Evolutionary conservation across 2,797 vertebrate species (phyloP).

Genomic region (Halcyon smyrnensis): DNA sequence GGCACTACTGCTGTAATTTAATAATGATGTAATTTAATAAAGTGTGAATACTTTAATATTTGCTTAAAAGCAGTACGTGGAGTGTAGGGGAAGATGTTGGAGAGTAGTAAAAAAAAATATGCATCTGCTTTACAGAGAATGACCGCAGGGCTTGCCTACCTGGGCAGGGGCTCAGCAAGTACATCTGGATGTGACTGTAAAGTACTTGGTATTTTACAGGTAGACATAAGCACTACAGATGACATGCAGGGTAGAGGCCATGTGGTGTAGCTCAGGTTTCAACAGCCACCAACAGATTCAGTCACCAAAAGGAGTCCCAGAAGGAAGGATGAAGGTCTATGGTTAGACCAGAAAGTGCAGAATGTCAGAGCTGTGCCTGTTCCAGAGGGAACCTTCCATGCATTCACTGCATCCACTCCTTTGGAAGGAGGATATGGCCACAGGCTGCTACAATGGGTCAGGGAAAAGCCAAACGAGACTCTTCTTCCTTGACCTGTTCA

Average conservation of each 20-base stretch:
- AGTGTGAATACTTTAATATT: not conserved
- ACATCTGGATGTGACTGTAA: not conserved
- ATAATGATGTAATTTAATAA: not conserved
- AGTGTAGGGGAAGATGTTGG: not conserved
- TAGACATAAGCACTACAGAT: rapidly evolving
- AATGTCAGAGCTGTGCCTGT: not conserved
- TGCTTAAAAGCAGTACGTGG: not conserved
- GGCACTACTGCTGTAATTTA: not conserved
- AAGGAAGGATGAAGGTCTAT: not conserved
- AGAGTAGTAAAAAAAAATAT: rapidly evolving
- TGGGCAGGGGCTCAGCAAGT: not conserved
- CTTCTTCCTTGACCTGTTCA: not conserved
- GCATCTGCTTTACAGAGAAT: not conserved
- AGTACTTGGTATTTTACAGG: not conserved
- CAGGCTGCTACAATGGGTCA: not conserved
- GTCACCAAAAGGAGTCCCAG: not conserved
- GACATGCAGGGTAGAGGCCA: not conserved
- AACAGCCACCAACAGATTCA: not conserved
- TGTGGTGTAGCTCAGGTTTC: not conserved
- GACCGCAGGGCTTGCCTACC: not conserved
- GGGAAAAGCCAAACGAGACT: not conserved
- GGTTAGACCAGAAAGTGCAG: not conserved
- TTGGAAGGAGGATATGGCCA: not conserved
- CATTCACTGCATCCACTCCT: rapidly evolving
- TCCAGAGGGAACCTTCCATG: rapidly evolving